phyloP scores from a whole-genome alignment of 2,113 vertebrate genomes.

The Erpornis zantholeuca region DNA sequence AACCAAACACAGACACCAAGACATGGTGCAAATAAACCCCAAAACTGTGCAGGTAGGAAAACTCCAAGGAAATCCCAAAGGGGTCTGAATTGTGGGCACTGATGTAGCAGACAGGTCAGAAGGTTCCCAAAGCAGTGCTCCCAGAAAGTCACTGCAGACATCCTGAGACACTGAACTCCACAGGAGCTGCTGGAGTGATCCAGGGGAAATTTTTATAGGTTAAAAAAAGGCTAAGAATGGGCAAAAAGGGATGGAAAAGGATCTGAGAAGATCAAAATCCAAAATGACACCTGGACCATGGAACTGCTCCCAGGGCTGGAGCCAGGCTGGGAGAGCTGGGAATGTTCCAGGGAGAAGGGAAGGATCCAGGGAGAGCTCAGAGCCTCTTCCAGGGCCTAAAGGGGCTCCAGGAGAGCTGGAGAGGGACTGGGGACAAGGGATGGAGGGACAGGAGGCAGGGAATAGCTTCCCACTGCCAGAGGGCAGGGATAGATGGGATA shows the following conservation, averaged over 20 bases:
- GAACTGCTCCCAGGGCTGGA: not conserved
- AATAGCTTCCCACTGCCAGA: not conserved
- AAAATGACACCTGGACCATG: not conserved
- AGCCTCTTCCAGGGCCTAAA: not conserved
- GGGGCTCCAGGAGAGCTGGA: not conserved
- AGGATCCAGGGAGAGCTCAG: not conserved
- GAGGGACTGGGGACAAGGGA: not conserved
- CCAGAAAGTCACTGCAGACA: not conserved
- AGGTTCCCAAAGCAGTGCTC: not conserved
- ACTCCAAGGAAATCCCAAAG: not conserved
- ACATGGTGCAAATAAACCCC: not conserved
- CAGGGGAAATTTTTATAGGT: accelerated
- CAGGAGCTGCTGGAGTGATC: not conserved
- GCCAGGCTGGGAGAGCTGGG: not conserved
- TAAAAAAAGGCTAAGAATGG: not conserved
- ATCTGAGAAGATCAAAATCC: not conserved
- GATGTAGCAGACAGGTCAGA: not conserved
- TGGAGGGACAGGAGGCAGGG: not conserved
- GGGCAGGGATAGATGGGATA: accelerated
- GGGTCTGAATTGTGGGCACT: not conserved
- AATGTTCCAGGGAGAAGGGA: not conserved
- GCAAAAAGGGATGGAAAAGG: not conserved
- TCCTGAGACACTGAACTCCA: accelerated
- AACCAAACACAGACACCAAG: not conserved
- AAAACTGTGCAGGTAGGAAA: not conserved